Evolutionary conservation across 2,888 invertebrate genomes (phyloP), one percentile per base, ranked within the genome.

Genomic region (Luffia ferchaultella): DNA sequence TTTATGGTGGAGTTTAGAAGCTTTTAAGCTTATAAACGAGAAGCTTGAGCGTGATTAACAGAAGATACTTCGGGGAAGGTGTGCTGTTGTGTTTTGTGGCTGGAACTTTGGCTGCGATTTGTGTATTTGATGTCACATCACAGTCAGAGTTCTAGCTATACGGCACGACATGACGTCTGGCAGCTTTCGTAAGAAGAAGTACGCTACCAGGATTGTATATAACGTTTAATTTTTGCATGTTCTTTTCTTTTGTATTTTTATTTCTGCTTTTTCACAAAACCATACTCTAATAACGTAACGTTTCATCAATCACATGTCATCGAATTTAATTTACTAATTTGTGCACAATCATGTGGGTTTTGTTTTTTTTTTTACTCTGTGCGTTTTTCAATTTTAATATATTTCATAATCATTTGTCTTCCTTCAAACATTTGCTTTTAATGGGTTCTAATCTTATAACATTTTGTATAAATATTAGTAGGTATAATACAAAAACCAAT

Each of bases 111-210:
- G 76, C 90, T 90, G 93, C 92, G 93, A 91, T 87, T 82, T 90
- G 93, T 93, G 91, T 89, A 70, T 77, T 60, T 64, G 59, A 58
- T 61, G 60, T 89, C 93, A 92, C 93, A 94, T 94, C 94, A 94
- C 94, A 94, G 94, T 93, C 93, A 93, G 93, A 93, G 93, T 93
- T 93, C 93, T 93, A 93, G 91, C 92, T 93, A 79, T 85, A 90
- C 86, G 88, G 76, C 78, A 77, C 71, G 56, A 54, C 55, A 59
- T 48, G 53, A 54, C 47, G 49, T 51, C 58, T 54, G 50, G 50
- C 56, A 56, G 40, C 54, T 46, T 42, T 17, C 3, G 16, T 9
- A n/a, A 42, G 43, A 42, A 42, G 43, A 42, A n/a, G 30, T 7
- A 12, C 12, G 12, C 30, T 30, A 3, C 30, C 12, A 30, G 12